These are phyloP conservation scores for Pachypsylla venusta DNA, from an alignment of 1,140 invertebrate genomes.

Conservation along the genomic window DNA sequence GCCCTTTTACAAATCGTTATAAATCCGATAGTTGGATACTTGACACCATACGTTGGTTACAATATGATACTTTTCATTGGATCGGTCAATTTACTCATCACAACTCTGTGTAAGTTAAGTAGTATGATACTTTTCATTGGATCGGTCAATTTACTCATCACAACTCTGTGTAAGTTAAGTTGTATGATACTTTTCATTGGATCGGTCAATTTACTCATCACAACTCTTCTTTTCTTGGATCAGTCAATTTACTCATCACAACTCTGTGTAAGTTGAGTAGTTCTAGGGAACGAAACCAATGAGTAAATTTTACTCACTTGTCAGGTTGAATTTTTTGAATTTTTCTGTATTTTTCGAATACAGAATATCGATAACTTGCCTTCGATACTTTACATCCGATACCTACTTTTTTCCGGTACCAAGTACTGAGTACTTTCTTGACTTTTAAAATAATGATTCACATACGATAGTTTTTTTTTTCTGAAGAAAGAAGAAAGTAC, in stretches of 20 bases:
- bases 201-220: slow-evolving; percentile 60
- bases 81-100: slow-evolving; percentile 60
- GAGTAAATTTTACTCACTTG: no score
- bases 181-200: slow-evolving; percentile 61
- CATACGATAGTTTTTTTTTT: no score
- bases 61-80: slow-evolving; percentile 67
- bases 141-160: slow-evolving; percentile 60
- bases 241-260: slow-evolving; percentile 60
- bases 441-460: no score
- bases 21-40: slow-evolving; percentile 63
- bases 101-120: slow-evolving; percentile 54
- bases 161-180: slow-evolving; percentile 53
- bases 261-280: slow-evolving; percentile 50
- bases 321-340: no score
- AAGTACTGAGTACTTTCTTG: no score
- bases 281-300: background rate
- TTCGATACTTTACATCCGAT: no score
- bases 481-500: no score
- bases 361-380: no score
- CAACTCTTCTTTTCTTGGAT: slow-evolving; percentile 61
- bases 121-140: slow-evolving; percentile 62
- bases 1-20: slow-evolving; percentile 69
- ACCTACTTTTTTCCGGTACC: no score
- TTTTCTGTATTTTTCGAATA: no score
- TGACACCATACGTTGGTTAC: slow-evolving; percentile 55